Conservation (phyloP, 2,888 invertebrate species). For the Dryobotodes eremita region DNA sequence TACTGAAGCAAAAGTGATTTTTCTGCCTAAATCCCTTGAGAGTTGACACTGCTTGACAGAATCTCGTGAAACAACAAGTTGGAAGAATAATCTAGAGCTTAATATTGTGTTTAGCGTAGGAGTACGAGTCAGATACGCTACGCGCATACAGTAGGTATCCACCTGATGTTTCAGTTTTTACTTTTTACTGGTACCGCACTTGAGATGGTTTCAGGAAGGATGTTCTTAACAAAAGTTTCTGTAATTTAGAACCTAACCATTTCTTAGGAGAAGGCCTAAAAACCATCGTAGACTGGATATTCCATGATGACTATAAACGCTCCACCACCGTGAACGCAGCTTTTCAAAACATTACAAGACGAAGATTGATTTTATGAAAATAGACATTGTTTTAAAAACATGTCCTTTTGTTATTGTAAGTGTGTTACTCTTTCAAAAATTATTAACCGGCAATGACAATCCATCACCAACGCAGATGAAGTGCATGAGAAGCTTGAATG, state of each 20-base stretch:
- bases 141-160: background rate
- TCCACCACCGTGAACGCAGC: background rate
- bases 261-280: background rate
- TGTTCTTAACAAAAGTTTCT: background rate
- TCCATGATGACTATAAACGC: background rate
- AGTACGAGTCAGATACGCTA: too few species aligned
- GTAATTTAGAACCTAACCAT: background rate
- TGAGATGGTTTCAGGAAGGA: background rate
- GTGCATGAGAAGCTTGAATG: conserved; percentile 51
- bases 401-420: conserved; percentile 53
- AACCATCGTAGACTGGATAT: background rate
- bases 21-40: background rate
- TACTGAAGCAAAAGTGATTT: background rate
- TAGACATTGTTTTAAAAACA: conserved; percentile 50
- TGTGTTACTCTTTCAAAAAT: conserved; percentile 36
- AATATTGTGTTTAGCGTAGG: background rate
- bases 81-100: background rate
- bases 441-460: conserved; percentile 61
- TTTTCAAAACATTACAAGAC: conserved; percentile 13
- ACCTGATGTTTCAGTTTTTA: background rate
- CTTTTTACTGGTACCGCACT: background rate
- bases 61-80: background rate
- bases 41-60: background rate
- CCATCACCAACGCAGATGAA: conserved; percentile 69
- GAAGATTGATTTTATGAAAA: conserved; percentile 35